Evolutionary conservation across 2,888 invertebrate genomes (phyloP).

Genomic region (Marronus borbonicus): DNA sequence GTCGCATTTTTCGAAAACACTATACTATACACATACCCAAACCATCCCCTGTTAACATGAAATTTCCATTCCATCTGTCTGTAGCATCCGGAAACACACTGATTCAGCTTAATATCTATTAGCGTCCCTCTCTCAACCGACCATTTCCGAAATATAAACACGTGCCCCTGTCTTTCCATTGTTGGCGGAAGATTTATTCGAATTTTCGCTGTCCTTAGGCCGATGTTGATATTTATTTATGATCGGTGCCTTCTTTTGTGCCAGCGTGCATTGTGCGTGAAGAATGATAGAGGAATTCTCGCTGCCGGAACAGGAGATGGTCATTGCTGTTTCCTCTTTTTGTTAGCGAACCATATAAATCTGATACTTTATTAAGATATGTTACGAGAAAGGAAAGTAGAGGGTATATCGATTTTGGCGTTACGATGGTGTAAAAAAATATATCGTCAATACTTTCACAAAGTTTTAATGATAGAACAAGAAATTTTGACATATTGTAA

Average conservation of each 20-base stretch:
- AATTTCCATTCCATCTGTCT: constrained; percentile 9
- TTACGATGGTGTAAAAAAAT: not conserved
- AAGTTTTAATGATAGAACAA: too few species aligned
- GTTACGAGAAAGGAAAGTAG: not conserved
- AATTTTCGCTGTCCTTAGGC: constrained; percentile 33
- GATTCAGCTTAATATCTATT: constrained; percentile 50
- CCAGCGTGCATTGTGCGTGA: constrained; percentile 5
- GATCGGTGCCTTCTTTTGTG: constrained; percentile 40
- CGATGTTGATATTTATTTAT: constrained; percentile 40
- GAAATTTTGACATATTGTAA: too few species aligned
- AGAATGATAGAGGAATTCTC: constrained; percentile 14
- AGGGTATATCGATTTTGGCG: not conserved
- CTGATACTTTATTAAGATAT: constrained; percentile 33
- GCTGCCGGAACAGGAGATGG: constrained; percentile 36
- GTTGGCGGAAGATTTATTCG: constrained; percentile 49
- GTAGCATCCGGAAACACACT: constrained; percentile 22
- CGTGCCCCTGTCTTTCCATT: constrained; percentile 42
- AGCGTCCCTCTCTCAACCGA: constrained; percentile 18
- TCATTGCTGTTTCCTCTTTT: constrained; percentile 33
- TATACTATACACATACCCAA: not conserved
- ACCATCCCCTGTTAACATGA: not conserved
- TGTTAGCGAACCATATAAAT: constrained; percentile 23
- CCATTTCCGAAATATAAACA: constrained; percentile 49
- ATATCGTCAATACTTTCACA: not conserved
- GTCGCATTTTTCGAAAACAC: not conserved